These are phyloP conservation scores for Eilema sororculum DNA, from an alignment of 2,888 invertebrate species.

Conservation along the genomic window DNA sequence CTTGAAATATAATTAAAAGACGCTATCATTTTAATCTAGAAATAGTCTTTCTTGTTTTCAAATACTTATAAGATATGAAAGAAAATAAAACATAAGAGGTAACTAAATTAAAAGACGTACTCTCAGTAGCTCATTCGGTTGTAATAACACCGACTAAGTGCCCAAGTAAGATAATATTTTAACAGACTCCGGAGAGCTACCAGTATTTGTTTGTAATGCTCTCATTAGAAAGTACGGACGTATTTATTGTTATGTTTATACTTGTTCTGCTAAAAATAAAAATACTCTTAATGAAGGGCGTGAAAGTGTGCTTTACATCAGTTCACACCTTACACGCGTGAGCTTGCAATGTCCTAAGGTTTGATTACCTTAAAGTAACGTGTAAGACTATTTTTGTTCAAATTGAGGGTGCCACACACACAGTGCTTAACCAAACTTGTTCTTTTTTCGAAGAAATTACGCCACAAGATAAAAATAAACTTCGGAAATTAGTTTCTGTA, in stretches of 20 bases:
- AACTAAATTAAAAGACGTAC: slow-evolving; percentile 21
- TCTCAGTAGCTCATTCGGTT: slow-evolving; percentile 24
- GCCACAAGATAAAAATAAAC: slow-evolving; percentile 43
- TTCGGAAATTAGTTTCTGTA: slow-evolving; percentile 40
- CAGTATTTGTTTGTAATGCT: slow-evolving; percentile 58
- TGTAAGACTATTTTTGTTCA: slow-evolving; percentile 69
- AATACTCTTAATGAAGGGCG: slow-evolving; percentile 65
- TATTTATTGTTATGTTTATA: slow-evolving; percentile 73
- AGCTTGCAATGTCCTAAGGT: slow-evolving; percentile 69
- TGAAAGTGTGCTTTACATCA: slow-evolving; percentile 72
- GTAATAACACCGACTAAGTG: slow-evolving; percentile 42
- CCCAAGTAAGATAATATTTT: slow-evolving; percentile 50
- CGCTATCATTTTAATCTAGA: not conserved
- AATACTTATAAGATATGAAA: slow-evolving; percentile 2
- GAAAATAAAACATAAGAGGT: slow-evolving; percentile 13
- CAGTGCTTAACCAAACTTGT: slow-evolving; percentile 42
- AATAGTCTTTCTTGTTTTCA: not conserved
- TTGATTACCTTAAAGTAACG: slow-evolving; percentile 74
- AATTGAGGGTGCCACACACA: slow-evolving; percentile 58
- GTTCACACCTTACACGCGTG: slow-evolving; percentile 81
- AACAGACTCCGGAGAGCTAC: slow-evolving; percentile 33
- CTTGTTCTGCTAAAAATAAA: slow-evolving; percentile 75
- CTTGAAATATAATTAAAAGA: not conserved
- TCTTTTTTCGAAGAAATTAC: slow-evolving; percentile 50
- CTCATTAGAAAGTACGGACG: slow-evolving; percentile 68